Base-by-base conservation (phyloP, 2,888 invertebrate genomes). In the Tipula vernalis region DNA sequence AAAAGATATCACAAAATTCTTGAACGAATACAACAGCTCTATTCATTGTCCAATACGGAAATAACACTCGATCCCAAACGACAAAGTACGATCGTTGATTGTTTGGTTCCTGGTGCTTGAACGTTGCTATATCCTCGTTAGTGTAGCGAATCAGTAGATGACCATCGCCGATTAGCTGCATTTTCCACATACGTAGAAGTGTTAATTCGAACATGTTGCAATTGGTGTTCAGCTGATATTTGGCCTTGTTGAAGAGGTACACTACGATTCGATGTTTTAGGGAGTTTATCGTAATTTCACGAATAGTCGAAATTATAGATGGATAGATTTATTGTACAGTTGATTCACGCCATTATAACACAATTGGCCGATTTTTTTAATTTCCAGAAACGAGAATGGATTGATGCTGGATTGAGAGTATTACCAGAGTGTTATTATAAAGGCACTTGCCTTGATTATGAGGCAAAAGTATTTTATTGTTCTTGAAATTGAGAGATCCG, bases 371-470 rank as follows among this genome's bases (percentile, higher is more conserved):
- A 98, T 97, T 90, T 95, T 96, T 88, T 96, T 93, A 10, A 97
- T 95, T 89, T 95, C 94, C 89, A 96, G 94, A 89, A 98, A 99
- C 94, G 91, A 98, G 97, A 90, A 99, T 97, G 15, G 96, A 96
- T 92, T 99, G 99, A 90, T 98, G 98, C 90, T 98, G 97, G 10
- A 98, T 96, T 0, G 99, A 99, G 13, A 99, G 92, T 2, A 99
- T 96, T 6, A 98, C 98, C 87, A 99, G 92, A 8, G 96, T 97
- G 90, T 98, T 96, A 90, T 96, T 97, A 90, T 97, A 97, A 87
- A 98, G 93, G 90, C 98, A 98, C 87, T 99, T 94, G 36, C 98
- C 98, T 92, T 98, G 98, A 92, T 98, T 98, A 91, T 98, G 98
- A 0, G 98, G 97, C 84, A 99, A 93, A 90, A 96, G 96, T 89